These are phyloP conservation scores for Bufo bufo DNA, from an alignment of 2,113 vertebrate species.

Conservation along the genomic window DNA sequence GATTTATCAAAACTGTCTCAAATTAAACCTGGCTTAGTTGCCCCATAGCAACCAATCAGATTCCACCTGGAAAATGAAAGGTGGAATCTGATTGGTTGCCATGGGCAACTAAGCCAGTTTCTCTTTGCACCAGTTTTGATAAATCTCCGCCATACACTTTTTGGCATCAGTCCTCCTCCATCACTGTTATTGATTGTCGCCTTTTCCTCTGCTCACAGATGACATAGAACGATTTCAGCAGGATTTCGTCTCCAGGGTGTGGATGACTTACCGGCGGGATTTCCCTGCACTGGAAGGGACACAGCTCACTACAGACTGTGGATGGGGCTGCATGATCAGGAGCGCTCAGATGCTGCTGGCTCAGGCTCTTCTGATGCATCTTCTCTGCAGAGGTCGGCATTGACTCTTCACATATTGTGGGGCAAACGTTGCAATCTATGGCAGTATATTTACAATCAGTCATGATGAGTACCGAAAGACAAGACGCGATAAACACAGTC, in stretches of 20 bases:
- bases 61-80: no score
- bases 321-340: conserved; percentile 93
- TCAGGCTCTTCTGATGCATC: conserved; percentile 83
- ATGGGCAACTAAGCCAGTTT: no score
- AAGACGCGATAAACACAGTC: no score
- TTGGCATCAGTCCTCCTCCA: no score
- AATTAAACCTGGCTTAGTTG: no score
- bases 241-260: conserved; percentile 83
- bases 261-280: conserved; percentile 88
- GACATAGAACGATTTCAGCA: conserved; percentile 81
- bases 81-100: no score
- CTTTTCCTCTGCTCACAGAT: conserved; percentile 64
- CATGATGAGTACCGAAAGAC: neutral
- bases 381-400: conserved; percentile 78
- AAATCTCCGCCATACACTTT: no score
- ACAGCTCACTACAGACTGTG: conserved; percentile 85
- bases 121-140: no score
- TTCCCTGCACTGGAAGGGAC: conserved; percentile 86
- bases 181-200: neutral
- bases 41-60: no score
- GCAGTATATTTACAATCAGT: neutral
- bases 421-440: neutral
- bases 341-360: conserved; percentile 92
- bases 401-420: neutral
- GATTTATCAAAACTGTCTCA: no score